Evolutionary conservation across 1,140 invertebrate genomes (phyloP).

Genomic region (Drosophila pachea): DNA sequence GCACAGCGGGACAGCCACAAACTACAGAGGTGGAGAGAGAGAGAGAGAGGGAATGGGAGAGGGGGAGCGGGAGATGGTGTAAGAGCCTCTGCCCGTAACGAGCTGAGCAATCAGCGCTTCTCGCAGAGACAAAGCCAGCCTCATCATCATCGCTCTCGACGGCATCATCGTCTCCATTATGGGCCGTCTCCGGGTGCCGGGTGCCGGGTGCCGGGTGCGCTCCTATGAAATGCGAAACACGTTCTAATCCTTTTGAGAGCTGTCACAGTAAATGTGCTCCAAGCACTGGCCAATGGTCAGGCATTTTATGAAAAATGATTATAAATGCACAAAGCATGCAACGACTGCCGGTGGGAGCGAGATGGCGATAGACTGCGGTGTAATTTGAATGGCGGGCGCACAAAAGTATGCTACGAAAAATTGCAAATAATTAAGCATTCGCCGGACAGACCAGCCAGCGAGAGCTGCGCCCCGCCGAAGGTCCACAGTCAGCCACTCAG

Average conservation of each 20-base stretch:
- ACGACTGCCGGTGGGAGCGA: slow-evolving; percentile 11
- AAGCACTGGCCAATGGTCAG: slow-evolving; percentile 52
- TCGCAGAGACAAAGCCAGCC: slow-evolving; percentile 40
- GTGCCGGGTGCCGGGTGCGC: slow-evolving; percentile 37
- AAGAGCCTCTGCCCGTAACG: slow-evolving; percentile 23
- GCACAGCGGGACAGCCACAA: neutral
- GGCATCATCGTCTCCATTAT: slow-evolving; percentile 12
- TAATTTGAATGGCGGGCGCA: slow-evolving; percentile 48
- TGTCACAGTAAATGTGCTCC: slow-evolving; percentile 67
- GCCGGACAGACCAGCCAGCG: slow-evolving; percentile 11
- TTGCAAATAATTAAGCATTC: slow-evolving; percentile 56
- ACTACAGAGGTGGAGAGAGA: neutral
- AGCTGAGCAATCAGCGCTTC: slow-evolving; percentile 55
- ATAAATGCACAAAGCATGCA: slow-evolving; percentile 74
- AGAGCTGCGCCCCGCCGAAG: slow-evolving; percentile 10
- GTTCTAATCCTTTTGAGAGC: slow-evolving; percentile 78
- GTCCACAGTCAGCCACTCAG: slow-evolving; percentile 31
- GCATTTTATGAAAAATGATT: slow-evolving; percentile 75
- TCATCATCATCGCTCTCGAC: neutral
- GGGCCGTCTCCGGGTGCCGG: slow-evolving; percentile 23
- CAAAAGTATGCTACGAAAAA: slow-evolving; percentile 61
- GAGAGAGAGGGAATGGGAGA: neutral
- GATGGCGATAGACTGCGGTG: neutral
- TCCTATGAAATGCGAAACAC: slow-evolving; percentile 76
- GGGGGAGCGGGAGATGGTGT: neutral